These are phyloP conservation scores for Apis dorsata DNA, from an alignment of 1,140 invertebrate genomes.

Conservation along the genomic window DNA sequence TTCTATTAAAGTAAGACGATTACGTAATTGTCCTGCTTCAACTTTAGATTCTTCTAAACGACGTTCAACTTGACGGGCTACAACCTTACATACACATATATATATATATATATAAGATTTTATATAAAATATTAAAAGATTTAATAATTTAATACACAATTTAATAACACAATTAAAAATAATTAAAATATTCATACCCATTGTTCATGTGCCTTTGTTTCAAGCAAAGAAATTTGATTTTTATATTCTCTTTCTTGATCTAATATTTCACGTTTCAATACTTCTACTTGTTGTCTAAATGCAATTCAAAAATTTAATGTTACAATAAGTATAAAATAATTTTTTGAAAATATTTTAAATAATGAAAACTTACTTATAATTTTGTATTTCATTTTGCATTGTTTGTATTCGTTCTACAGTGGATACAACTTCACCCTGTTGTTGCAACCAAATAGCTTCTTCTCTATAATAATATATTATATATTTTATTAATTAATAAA, in stretches of 20 bases:
- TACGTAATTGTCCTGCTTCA: conserved; percentile 86
- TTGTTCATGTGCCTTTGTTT: conserved; percentile 88
- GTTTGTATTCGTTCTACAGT: conserved; percentile 88
- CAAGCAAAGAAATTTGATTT: conserved; percentile 86
- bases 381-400: conserved; percentile 89
- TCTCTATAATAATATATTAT: conserved; percentile 81
- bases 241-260: conserved; percentile 90
- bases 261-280: conserved; percentile 88
- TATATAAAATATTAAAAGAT: background rate
- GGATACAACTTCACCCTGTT: conserved; percentile 89
- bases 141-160: conserved; percentile 32
- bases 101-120: conserved; percentile 16
- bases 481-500: background rate
- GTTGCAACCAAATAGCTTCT: conserved; percentile 90
- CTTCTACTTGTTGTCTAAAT: conserved; percentile 85
- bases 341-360: conserved; percentile 9
- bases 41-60: conserved; percentile 88
- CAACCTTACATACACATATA: conserved; percentile 75
- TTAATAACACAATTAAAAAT: conserved; percentile 8
- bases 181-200: conserved; percentile 80
- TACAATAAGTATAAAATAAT: background rate
- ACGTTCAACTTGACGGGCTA: conserved; percentile 86
- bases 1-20: conserved; percentile 84
- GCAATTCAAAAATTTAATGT: conserved; percentile 49
- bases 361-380: conserved; percentile 84